Evolutionary conservation across 2,888 invertebrate species (phyloP), one percentile per base, ranked within the genome.

Genomic region (Amorpha juglandis): DNA sequence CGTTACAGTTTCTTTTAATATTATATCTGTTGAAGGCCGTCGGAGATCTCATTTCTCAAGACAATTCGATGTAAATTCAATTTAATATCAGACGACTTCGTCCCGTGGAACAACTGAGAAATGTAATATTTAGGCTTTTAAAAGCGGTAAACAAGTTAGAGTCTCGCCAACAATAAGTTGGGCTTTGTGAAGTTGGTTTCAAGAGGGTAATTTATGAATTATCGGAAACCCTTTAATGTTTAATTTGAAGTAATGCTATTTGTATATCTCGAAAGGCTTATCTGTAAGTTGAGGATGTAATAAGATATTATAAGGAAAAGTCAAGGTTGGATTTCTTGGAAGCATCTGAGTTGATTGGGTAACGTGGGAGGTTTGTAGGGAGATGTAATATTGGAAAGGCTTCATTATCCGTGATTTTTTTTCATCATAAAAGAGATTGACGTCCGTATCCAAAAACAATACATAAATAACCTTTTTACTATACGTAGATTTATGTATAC

Each of bases 1-100:
- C 82, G 83, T 85, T 83, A 82, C 77, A 85, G 80, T 87, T 86
- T 88, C 88, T 89, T 90, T 89, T 83, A 86, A 87, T 87, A 87
- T 88, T 74, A 87, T 81, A 84, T 83, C 82, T 76, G 70, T 70
- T 75, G 76, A 76, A 83, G 75, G 77, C 74, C 76, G 76, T 68
- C 73, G 66, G 68, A 67, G 78, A 79, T 82, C 78, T 81, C 76
- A 76, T 83, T 80, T 81, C 80, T 77, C 76, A 76, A 81, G 79
- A 81, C 79, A 79, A 80, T 80, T 79, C 80, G 76, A 82, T 84
- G 82, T 82, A 83, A 79, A 86, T 86, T 83, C 80, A 81, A 84
- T 86, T 86, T 86, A 79, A 87, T 80, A 75, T 79, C 77, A 75
- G 74, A 74, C 70, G 73, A 74, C 71, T 71, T 72, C 27, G 77